Evolutionary conservation across 2,113 vertebrate species (phyloP).

Genomic region (Numida meleagris): DNA sequence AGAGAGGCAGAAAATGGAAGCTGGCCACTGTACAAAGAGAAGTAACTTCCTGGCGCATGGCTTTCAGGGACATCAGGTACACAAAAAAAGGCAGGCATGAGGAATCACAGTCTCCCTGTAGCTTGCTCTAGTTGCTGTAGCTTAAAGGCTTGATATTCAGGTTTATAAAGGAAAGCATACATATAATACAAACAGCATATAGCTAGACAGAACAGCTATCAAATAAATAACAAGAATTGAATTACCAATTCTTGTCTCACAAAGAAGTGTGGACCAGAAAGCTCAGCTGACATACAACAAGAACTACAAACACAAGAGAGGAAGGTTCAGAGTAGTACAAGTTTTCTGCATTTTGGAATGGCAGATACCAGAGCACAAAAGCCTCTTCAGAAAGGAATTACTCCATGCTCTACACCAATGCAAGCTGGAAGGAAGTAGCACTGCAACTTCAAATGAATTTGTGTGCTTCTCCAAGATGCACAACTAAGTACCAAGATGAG

Average conservation of each 20-base stretch:
- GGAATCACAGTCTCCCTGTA: not conserved
- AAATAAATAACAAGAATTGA: not conserved
- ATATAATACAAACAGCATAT: not conserved
- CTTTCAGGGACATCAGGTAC: not conserved
- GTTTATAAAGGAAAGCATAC: not conserved
- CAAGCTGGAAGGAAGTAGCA: not conserved
- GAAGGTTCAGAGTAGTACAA: not conserved
- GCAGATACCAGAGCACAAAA: not conserved
- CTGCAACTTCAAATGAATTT: not conserved
- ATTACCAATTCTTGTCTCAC: not conserved
- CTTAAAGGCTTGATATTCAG: not conserved
- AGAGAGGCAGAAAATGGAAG: not conserved
- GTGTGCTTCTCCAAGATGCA: not conserved
- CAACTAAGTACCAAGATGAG: not conserved
- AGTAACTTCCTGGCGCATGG: fast-evolving
- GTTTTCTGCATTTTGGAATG: not conserved
- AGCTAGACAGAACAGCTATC: not conserved
- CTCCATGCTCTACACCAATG: not conserved
- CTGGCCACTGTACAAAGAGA: not conserved
- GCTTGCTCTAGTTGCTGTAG: not conserved
- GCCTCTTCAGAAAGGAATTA: not conserved
- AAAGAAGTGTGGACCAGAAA: not conserved
- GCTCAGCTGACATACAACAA: not conserved
- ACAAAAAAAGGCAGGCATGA: not conserved
- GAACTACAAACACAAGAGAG: not conserved